Percentiles rank a stretch among this genome's conserved stretches.
Evolutionary conservation across 2,797 vertebrate species (phyloP).

Genomic region (Poecilia velifera): DNA sequence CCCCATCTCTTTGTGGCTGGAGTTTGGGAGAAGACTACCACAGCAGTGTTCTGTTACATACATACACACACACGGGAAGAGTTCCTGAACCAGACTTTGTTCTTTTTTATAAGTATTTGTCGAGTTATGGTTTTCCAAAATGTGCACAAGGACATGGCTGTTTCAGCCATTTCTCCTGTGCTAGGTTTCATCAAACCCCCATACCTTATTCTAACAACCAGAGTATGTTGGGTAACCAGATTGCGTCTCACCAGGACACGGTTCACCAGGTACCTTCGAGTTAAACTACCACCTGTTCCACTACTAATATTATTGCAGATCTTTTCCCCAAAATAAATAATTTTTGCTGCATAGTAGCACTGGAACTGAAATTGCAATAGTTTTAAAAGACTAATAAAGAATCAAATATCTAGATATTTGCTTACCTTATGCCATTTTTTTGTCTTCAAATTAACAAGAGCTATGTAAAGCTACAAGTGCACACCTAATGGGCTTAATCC

Average conservation of each 20-base stretch:
- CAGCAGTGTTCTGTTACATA: conserved; percentile 70
- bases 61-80: conserved; percentile 44
- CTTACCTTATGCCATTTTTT: conserved; percentile 7
- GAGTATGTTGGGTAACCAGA: conserved; percentile 59
- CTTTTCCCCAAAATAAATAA: conserved; percentile 9
- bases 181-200: conserved; percentile 41
- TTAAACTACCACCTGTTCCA: conserved; percentile 75
- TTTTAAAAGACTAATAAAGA: not conserved
- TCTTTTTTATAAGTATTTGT: conserved; percentile 61
- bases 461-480: conserved; percentile 62
- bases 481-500: conserved; percentile 58
- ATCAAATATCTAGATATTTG: conserved; percentile 39
- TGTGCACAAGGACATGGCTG: conserved; percentile 39
- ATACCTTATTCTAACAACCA: conserved; percentile 28
- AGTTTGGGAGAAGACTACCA: conserved; percentile 47
- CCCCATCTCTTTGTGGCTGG: conserved; percentile 59
- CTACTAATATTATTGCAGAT: conserved; percentile 53
- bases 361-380: not conserved
- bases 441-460: conserved; percentile 42
- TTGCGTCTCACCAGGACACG: conserved; percentile 66
- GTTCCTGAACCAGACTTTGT: conserved; percentile 65
- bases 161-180: conserved; percentile 47
- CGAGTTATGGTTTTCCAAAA: conserved; percentile 57
- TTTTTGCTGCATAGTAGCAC: not conserved
- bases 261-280: conserved; percentile 63